These are phyloP conservation scores for Aplidium turbinatum DNA, from an alignment of 23 tunicate species.

Conservation along the genomic window DNA sequence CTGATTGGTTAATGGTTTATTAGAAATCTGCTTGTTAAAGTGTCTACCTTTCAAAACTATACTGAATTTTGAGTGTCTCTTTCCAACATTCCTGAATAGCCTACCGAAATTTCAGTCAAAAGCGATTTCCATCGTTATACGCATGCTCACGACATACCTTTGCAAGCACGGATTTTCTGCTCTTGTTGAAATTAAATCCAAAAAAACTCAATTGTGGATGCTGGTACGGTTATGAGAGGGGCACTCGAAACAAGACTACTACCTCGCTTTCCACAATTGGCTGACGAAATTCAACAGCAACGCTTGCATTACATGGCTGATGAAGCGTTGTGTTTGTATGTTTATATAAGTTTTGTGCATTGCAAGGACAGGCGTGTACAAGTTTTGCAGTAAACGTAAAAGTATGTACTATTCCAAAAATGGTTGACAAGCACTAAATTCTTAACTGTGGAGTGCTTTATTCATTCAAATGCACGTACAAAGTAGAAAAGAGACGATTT, in stretches of 20 bases:
- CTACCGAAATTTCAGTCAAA: conserved; percentile 23
- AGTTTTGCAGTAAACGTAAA: no score
- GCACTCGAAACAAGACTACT: conserved; percentile 27
- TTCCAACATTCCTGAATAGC: conserved; percentile 11
- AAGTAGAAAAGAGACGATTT: no score
- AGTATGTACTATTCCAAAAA: no score
- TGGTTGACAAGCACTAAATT: no score
- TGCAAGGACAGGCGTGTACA: no score
- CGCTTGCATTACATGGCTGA: conserved; percentile 15
- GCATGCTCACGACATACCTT: conserved; percentile 30
- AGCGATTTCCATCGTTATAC: conserved; percentile 28
- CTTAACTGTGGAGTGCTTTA: no score
- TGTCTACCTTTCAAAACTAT: conserved; percentile 30
- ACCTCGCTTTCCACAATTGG: conserved; percentile 29
- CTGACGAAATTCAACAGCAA: conserved; percentile 35
- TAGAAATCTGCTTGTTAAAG: no score
- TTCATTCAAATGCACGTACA: no score
- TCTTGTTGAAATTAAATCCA: conserved; percentile 39
- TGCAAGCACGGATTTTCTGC: conserved; percentile 29
- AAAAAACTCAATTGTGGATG: conserved; percentile 22
- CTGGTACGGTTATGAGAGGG: conserved; percentile 27
- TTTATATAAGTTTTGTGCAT: no score
- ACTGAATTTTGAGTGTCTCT: conserved; percentile 32
- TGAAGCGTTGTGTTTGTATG: no score
- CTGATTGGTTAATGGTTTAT: no score